A percentile compares a stretch with the other conserved stretches of the same genome.
Evolutionary conservation across 1,140 invertebrate species (phyloP).

Genomic region (Coptotermes formosanus): DNA sequence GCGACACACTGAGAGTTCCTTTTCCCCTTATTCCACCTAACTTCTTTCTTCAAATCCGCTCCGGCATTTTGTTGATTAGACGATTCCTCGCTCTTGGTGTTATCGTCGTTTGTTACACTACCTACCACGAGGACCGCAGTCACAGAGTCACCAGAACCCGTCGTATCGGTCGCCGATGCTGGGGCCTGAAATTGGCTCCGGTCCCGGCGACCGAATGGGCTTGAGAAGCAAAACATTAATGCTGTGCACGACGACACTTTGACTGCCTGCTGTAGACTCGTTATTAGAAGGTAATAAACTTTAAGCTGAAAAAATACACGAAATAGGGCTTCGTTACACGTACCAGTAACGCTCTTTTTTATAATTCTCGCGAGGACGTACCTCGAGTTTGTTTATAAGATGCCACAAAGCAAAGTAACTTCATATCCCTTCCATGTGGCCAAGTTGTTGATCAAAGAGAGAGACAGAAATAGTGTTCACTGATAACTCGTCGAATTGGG

Average conservation of each 20-base stretch:
- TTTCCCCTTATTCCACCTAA: not conserved
- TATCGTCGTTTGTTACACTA: not conserved
- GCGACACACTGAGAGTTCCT: too few species aligned
- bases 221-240: constrained; percentile 32
- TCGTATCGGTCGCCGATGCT: not conserved
- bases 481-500: not conserved
- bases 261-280: not conserved
- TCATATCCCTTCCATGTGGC: not conserved
- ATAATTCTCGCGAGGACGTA: too few species aligned
- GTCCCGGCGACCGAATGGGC: constrained; percentile 27
- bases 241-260: constrained; percentile 31
- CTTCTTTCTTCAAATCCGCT: not conserved
- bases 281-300: not conserved
- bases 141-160: not conserved
- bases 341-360: too few species aligned
- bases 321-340: too few species aligned
- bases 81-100: not conserved
- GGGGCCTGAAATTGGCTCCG: not conserved
- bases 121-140: not conserved
- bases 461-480: not conserved
- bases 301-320: too few species aligned
- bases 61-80: not conserved
- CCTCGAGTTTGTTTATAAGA: too few species aligned
- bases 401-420: not conserved
- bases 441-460: not conserved